Conservation (phyloP, 2,113 vertebrate genomes). For the Pedionomus torquatus region DNA sequence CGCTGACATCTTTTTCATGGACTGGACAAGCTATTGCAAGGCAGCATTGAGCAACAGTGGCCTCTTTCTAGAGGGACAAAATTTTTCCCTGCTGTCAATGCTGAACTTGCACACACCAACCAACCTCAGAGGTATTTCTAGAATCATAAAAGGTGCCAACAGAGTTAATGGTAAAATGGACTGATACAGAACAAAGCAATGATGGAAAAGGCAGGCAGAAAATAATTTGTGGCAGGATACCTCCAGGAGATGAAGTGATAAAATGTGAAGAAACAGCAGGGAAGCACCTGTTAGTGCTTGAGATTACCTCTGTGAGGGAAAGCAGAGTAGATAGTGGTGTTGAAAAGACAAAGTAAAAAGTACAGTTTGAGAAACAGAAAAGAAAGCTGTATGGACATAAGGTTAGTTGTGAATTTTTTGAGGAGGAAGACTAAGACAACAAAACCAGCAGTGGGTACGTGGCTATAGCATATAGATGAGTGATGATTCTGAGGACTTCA, state of each 20-base stretch:
- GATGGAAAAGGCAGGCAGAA: conserved; percentile 8
- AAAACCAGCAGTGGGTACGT: background rate
- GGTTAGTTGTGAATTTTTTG: background rate
- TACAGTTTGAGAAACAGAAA: background rate
- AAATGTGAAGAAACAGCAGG: background rate
- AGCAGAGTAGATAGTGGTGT: background rate
- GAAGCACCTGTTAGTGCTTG: background rate
- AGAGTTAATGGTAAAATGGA: background rate
- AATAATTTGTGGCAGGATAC: background rate
- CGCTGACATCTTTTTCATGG: background rate
- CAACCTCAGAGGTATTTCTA: background rate
- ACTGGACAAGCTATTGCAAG: background rate
- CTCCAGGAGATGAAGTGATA: background rate
- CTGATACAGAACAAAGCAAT: background rate
- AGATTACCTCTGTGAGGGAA: background rate
- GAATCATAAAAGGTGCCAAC: background rate
- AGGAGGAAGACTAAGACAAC: background rate
- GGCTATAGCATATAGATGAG: background rate
- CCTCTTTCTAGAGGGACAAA: background rate
- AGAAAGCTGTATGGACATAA: background rate
- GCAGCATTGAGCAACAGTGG: background rate
- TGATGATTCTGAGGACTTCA: background rate
- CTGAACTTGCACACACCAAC: background rate
- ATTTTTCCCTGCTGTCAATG: background rate
- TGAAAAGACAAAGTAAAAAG: background rate